Evolutionary conservation across 2,888 invertebrate species (phyloP).

Genomic region (Parochlus steinenii): DNA sequence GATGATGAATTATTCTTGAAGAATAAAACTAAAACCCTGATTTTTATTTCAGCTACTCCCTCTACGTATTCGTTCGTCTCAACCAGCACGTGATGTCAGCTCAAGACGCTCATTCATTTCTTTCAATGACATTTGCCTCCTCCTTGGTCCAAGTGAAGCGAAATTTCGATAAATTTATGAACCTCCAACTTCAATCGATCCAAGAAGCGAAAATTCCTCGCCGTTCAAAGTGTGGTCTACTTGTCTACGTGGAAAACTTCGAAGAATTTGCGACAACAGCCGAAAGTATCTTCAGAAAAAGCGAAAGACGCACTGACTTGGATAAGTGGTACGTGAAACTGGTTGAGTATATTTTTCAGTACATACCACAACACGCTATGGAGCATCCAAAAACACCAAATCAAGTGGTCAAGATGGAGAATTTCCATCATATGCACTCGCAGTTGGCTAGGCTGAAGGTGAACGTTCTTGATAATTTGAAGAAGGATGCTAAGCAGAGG

Average conservation of each 20-base stretch:
- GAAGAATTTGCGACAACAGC: constrained; percentile 77
- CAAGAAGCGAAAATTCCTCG: constrained; percentile 52
- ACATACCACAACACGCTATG: constrained; percentile 56
- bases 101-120: constrained; percentile 69
- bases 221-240: constrained; percentile 67
- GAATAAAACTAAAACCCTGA: neutral
- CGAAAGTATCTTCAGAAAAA: constrained; percentile 73
- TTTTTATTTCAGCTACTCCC: constrained; percentile 55
- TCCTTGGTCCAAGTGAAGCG: constrained; percentile 76
- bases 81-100: constrained; percentile 87
- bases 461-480: constrained; percentile 65
- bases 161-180: constrained; percentile 83
- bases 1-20: constrained; percentile 2
- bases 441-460: constrained; percentile 79
- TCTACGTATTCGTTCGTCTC: constrained; percentile 81
- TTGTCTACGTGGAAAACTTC: constrained; percentile 78
- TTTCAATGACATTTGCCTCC: constrained; percentile 75
- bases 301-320: constrained; percentile 73
- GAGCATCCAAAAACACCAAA: constrained; percentile 86
- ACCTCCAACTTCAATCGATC: constrained; percentile 62
- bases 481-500: constrained; percentile 78
- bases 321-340: constrained; percentile 81
- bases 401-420: constrained; percentile 88
- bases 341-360: constrained; percentile 69
- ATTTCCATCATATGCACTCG: constrained; percentile 86